phyloP scores from a whole-genome alignment of 2,113 vertebrate genomes.

The Ptilorrhoa leucosticta region DNA sequence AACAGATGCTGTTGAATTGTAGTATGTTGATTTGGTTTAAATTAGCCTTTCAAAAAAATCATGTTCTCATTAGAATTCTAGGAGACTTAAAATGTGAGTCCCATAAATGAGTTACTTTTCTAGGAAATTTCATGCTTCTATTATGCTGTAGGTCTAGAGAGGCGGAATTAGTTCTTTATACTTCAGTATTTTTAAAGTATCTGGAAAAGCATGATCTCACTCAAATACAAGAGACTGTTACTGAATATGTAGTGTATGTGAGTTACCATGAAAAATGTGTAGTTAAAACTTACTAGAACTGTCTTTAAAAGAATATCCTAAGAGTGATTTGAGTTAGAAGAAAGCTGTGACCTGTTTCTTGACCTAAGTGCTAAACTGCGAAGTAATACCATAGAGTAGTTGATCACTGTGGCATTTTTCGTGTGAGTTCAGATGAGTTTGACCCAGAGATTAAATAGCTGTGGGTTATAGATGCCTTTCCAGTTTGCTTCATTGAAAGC shows the following conservation, averaged over 20 bases:
- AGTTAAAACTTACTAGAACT: background rate
- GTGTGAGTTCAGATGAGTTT: background rate
- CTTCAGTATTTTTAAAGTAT: background rate
- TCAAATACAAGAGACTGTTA: background rate
- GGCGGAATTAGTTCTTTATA: background rate
- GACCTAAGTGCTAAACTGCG: background rate
- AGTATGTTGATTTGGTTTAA: background rate
- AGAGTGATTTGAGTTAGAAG: background rate
- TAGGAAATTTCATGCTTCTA: background rate
- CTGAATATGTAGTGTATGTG: background rate
- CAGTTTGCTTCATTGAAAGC: background rate
- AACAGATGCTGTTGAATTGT: background rate
- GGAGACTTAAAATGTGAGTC: background rate
- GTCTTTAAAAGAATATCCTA: background rate
- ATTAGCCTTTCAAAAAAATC: background rate
- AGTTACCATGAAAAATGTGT: background rate
- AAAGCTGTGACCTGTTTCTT: background rate
- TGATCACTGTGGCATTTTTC: background rate
- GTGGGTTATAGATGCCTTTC: background rate
- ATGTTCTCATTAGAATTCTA: background rate
- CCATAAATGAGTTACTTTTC: background rate
- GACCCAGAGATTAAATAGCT: background rate
- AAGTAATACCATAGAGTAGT: background rate
- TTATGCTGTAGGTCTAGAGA: background rate
- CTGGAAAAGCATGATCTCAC: background rate